Conservation (phyloP, 2,113 vertebrate species). For the Brachypodius melanocephalos region DNA sequence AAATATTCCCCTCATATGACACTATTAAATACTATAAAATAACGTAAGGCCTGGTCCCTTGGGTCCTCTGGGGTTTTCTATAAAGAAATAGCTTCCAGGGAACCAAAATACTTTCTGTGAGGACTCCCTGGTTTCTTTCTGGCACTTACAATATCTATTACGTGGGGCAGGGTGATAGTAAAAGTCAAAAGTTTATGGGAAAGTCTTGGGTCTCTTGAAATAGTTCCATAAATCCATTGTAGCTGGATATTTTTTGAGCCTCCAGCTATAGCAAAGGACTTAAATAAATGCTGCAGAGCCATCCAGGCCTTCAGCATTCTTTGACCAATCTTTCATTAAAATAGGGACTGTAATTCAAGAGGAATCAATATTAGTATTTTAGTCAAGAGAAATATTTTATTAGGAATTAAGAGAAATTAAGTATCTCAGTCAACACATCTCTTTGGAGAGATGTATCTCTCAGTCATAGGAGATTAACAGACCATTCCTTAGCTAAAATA, state of each 20-base stretch:
- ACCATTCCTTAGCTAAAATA: not conserved
- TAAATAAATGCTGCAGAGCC: not conserved
- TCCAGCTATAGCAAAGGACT: not conserved
- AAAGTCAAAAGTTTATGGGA: not conserved
- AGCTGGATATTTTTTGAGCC: not conserved
- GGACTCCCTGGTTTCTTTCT: not conserved
- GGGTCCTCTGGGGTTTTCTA: not conserved
- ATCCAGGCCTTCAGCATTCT: not conserved
- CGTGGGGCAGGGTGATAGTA: not conserved
- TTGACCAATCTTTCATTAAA: not conserved
- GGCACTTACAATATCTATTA: not conserved
- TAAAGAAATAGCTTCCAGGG: not conserved
- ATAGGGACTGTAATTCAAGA: not conserved
- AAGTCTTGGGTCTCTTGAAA: not conserved
- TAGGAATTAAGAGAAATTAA: not conserved
- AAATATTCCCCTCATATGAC: not conserved
- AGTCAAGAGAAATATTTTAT: not conserved
- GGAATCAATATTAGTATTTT: not conserved
- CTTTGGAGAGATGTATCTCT: too few species aligned
- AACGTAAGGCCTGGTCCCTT: not conserved
- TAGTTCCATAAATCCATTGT: not conserved
- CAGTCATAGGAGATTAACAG: not conserved
- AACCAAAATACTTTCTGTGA: not conserved
- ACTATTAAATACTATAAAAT: not conserved
- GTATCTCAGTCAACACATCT: not conserved